Evolutionary conservation across 2,888 invertebrate species (phyloP).

Genomic region (Diadromus collaris): DNA sequence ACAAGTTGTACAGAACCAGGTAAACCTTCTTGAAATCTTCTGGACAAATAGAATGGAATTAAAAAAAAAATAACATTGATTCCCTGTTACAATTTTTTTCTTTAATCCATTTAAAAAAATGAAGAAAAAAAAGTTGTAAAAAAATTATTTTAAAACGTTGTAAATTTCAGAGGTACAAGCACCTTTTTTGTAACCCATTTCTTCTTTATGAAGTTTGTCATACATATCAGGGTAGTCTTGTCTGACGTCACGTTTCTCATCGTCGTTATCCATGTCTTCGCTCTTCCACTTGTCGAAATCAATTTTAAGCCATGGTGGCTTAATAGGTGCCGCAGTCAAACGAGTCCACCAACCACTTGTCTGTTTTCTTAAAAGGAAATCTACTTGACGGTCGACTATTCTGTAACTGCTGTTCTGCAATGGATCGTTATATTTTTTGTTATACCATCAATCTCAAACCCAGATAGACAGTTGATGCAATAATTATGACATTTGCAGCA

Average conservation of each 20-base stretch:
- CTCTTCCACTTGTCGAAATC: constrained; percentile 96
- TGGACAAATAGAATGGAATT: constrained; percentile 78
- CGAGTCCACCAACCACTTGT: constrained; percentile 91
- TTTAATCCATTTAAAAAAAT: neutral
- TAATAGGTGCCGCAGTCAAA: constrained; percentile 89
- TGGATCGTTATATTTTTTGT: neutral
- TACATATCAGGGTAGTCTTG: constrained; percentile 90
- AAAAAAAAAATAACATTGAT: neutral
- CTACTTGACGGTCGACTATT: constrained; percentile 89
- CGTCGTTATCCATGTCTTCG: constrained; percentile 86
- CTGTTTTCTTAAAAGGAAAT: constrained; percentile 87
- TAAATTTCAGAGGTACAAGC: constrained; percentile 12
- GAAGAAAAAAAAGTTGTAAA: neutral
- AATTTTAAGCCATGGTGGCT: constrained; percentile 95
- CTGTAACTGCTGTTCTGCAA: constrained; percentile 82
- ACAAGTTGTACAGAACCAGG: constrained; percentile 92
- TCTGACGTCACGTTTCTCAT: constrained; percentile 85
- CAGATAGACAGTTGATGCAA: too few relatives aligned
- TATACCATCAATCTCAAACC: too few relatives aligned
- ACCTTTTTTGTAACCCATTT: constrained; percentile 91
- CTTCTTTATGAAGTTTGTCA: constrained; percentile 87
- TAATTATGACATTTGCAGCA: too few relatives aligned
- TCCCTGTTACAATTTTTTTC: neutral
- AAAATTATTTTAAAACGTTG: neutral
- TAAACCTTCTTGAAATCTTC: constrained; percentile 92